phyloP scores from a whole-genome alignment of 1,140 invertebrate species.

The Maconellicoccus hirsutus region DNA sequence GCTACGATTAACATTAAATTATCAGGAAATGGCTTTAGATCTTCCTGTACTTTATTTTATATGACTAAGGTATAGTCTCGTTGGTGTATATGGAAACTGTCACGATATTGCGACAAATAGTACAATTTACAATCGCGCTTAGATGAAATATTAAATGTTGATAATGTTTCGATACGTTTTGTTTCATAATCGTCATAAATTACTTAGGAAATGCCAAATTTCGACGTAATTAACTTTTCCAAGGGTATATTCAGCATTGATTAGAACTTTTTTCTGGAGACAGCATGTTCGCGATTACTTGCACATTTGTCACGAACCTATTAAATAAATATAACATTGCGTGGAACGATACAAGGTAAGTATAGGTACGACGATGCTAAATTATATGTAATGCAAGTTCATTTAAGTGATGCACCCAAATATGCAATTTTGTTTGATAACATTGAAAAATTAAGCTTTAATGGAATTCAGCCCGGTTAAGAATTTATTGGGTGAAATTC shows the following conservation, averaged over 20 bases:
- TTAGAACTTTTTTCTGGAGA: background rate
- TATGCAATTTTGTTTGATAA: too few relatives aligned
- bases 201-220: background rate
- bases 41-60: background rate
- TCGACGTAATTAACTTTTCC: background rate
- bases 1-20: background rate
- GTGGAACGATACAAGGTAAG: background rate
- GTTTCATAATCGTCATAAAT: background rate
- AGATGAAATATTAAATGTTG: background rate
- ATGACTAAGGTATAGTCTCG: background rate
- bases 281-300: background rate
- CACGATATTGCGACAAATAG: slow-evolving; percentile 3
- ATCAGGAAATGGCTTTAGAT: background rate
- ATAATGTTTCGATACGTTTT: background rate
- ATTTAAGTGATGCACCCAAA: too few relatives aligned
- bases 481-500: too few relatives aligned
- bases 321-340: background rate
- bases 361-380: background rate
- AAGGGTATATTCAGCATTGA: background rate
- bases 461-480: too few relatives aligned
- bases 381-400: too few relatives aligned
- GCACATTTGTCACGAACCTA: background rate
- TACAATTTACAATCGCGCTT: background rate
- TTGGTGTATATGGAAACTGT: background rate
- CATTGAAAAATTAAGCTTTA: too few relatives aligned